Percentiles rank a stretch among this genome's conserved stretches.
Conservation (phyloP, 2,113 vertebrate species). For the Ceuthmochares aereus region DNA sequence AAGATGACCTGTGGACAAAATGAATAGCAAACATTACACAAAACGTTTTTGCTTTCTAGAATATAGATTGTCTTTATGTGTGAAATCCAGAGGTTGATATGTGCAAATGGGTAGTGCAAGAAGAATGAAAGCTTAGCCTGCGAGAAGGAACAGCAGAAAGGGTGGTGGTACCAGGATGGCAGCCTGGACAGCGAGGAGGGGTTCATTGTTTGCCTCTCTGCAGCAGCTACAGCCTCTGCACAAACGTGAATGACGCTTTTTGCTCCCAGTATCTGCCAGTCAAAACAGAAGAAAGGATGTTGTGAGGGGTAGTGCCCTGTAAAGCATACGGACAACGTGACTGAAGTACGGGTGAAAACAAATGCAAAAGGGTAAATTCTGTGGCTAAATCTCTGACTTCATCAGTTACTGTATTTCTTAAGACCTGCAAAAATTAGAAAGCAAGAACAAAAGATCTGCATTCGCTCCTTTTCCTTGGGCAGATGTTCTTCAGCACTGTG, state of each 20-base stretch:
- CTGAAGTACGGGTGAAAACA: not conserved
- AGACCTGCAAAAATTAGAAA: not conserved
- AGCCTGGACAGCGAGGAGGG: not conserved
- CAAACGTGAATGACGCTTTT: not conserved
- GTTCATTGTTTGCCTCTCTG: not conserved
- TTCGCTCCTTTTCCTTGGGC: not conserved
- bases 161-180: not conserved
- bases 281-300: not conserved
- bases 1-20: not conserved
- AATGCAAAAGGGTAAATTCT: not conserved
- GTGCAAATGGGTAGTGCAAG: not conserved
- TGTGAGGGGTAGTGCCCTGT: not conserved
- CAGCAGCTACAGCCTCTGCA: not conserved
- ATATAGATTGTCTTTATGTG: not conserved
- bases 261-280: not conserved
- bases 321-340: accelerated
- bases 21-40: not conserved
- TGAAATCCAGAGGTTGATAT: not conserved
- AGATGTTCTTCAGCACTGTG: not conserved
- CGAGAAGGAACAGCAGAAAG: not conserved
- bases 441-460: not conserved
- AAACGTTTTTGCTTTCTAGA: not conserved
- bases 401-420: not conserved
- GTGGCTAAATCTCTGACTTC: not conserved
- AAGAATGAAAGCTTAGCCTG: not conserved